Evolutionary conservation across 2,113 vertebrate genomes (phyloP).

Genomic region (Actenoides lindsayi): DNA sequence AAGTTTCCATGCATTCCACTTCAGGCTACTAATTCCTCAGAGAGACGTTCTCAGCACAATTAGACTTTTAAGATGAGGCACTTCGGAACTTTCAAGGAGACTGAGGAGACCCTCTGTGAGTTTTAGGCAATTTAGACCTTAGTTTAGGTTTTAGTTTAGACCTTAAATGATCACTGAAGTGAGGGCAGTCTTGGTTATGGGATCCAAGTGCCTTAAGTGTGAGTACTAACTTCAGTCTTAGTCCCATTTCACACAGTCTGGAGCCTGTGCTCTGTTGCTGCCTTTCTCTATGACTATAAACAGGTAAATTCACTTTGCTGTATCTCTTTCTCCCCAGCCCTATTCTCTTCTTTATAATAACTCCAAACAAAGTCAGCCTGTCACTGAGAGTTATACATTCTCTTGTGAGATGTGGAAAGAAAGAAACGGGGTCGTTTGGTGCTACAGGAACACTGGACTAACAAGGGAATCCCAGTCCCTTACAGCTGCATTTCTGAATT

Average conservation of each 20-base stretch:
- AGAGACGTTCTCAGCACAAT: background rate
- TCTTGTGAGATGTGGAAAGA: background rate
- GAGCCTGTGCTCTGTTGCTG: background rate
- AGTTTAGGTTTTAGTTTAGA: no score
- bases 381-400: background rate
- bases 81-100: background rate
- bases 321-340: background rate
- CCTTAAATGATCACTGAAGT: background rate
- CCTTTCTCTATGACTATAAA: background rate
- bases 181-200: background rate
- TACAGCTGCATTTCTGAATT: background rate
- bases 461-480: background rate
- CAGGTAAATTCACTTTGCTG: background rate
- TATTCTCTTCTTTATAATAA: background rate
- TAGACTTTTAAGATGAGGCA: background rate
- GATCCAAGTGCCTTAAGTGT: background rate
- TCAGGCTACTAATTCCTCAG: background rate
- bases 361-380: background rate
- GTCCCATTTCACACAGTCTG: rapidly evolving
- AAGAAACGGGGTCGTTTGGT: background rate
- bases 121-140: background rate
- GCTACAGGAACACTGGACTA: background rate
- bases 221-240: background rate
- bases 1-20: rapidly evolving
- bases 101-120: background rate